Conservation (phyloP, 2,888 invertebrate genomes). For the Agrochola lota region DNA sequence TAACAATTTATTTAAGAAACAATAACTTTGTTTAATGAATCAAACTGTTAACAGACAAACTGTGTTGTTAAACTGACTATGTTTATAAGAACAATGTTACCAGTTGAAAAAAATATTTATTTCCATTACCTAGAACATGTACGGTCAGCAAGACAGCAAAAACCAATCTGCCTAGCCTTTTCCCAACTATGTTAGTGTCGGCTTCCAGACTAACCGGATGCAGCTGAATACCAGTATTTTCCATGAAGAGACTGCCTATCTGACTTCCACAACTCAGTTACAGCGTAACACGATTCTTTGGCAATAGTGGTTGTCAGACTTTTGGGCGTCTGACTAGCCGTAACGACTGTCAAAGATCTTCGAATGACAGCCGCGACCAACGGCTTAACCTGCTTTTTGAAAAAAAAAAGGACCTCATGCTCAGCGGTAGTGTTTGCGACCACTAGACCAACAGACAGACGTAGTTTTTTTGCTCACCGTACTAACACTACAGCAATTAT, state of each 20-base stretch:
- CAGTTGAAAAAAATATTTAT: constrained; percentile 32
- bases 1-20: constrained; percentile 12
- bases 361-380: too few relatives aligned
- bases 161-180: not conserved
- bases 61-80: constrained; percentile 6
- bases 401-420: too few relatives aligned
- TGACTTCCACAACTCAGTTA: too few relatives aligned
- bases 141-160: not conserved
- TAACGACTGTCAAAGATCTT: too few relatives aligned
- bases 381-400: too few relatives aligned
- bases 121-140: constrained; percentile 2
- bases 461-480: not conserved
- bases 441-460: not conserved
- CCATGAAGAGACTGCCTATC: too few relatives aligned
- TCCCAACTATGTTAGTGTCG: too few relatives aligned
- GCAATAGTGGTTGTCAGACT: too few relatives aligned
- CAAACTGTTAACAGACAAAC: constrained; percentile 24
- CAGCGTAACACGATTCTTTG: too few relatives aligned
- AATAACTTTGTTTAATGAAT: constrained; percentile 11
- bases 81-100: constrained; percentile 24
- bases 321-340: too few relatives aligned
- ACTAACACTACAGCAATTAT: not conserved
- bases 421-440: not conserved
- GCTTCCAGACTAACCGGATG: too few relatives aligned
- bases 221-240: too few relatives aligned